Conservation (phyloP, 37 sponge, comb jelly and placozoan genomes). For the Diacarnus erythraeanus region DNA sequence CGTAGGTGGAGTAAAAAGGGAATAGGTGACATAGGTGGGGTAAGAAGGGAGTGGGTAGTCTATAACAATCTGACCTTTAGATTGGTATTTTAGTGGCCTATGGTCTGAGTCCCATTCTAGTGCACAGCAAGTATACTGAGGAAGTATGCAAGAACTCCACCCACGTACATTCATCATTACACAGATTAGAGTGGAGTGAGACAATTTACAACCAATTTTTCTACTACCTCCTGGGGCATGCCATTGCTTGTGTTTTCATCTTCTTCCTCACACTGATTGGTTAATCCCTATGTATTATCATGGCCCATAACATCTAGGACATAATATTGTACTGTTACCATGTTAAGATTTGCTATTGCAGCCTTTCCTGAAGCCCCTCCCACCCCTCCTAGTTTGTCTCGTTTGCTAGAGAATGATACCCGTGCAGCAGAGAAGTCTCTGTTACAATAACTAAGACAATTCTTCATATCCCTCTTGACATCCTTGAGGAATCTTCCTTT, state of each 20-base stretch:
- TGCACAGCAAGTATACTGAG: slow-evolving; percentile 1
- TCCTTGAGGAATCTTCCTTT: slow-evolving; percentile 14
- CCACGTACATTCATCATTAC: background rate
- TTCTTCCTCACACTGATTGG: slow-evolving; percentile 8
- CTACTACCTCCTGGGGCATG: slow-evolving; percentile 47
- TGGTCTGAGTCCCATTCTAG: slow-evolving; percentile 13
- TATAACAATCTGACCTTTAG: too few species aligned
- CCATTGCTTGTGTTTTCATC: slow-evolving; percentile 2
- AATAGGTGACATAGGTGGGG: too few species aligned
- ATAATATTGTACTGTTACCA: too few species aligned
- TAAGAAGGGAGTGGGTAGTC: background rate
- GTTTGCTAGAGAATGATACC: background rate
- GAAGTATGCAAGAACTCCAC: slow-evolving; percentile 6
- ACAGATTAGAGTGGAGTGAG: background rate
- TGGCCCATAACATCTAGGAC: too few species aligned
- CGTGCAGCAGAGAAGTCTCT: background rate
- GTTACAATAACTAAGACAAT: background rate
- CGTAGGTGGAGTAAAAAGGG: too few species aligned
- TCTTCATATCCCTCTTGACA: background rate
- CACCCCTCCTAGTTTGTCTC: slow-evolving; percentile 50
- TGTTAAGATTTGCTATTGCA: slow-evolving; percentile 15
- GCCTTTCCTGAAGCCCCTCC: slow-evolving; percentile 47
- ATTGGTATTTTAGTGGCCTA: slow-evolving; percentile 20
- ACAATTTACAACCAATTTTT: slow-evolving; percentile 8
- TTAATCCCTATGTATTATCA: background rate